These are phyloP conservation scores for Ellobius talpinus DNA, from an alignment of 2,113 vertebrate species.

Conservation along the genomic window DNA sequence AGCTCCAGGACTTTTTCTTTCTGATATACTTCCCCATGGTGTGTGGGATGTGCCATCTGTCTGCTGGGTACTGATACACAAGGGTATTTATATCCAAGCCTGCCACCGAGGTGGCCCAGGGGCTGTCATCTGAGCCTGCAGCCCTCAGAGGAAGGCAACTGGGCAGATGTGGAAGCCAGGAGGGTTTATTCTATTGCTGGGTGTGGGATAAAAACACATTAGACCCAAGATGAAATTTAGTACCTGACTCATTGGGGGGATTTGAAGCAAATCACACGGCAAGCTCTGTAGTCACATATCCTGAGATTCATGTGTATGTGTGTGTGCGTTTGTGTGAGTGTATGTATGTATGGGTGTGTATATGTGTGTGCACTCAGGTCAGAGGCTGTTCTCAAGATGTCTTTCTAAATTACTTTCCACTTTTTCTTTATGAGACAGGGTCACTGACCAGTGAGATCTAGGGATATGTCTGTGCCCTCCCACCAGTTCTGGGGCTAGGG, in stretches of 20 bases:
- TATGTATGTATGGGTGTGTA: background rate
- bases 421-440: background rate
- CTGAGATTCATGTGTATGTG: background rate
- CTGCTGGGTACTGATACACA: background rate
- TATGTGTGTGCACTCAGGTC: no score
- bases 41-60: conserved; percentile 18
- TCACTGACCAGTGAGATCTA: background rate
- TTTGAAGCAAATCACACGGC: background rate
- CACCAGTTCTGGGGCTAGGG: no score
- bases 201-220: background rate
- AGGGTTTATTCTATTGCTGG: background rate
- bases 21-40: background rate
- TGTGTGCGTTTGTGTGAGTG: background rate
- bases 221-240: background rate
- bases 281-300: background rate
- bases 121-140: background rate
- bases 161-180: background rate
- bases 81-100: background rate
- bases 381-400: background rate
- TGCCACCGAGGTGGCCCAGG: background rate
- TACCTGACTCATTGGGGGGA: background rate
- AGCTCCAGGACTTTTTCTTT: background rate
- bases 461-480: background rate
- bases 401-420: background rate
- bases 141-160: background rate